Evolutionary conservation across 2,888 invertebrate genomes (phyloP).

Genomic region (Cabera pusaria): DNA sequence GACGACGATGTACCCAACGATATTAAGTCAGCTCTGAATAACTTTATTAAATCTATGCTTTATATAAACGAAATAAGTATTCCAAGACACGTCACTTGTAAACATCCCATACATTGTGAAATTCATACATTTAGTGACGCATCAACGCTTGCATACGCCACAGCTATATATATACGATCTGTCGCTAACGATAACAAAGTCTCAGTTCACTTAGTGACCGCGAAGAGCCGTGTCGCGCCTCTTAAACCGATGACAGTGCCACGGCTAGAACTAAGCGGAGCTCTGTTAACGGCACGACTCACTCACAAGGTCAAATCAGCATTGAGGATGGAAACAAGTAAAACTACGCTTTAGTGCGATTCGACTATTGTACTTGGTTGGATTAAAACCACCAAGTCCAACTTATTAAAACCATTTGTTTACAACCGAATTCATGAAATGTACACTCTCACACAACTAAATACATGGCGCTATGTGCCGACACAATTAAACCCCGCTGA

Average conservation of each 20-base stretch:
- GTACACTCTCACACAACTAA: neutral
- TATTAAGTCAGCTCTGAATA: no score
- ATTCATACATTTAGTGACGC: constrained; percentile 31
- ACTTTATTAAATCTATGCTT: no score
- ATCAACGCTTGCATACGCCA: constrained; percentile 24
- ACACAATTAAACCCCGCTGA: constrained; percentile 35
- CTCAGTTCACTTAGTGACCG: constrained; percentile 22
- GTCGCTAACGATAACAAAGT: constrained; percentile 3
- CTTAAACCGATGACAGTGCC: constrained; percentile 31
- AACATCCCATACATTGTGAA: constrained; percentile 12
- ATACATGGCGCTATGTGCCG: constrained; percentile 33
- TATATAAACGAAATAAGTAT: constrained; percentile 16
- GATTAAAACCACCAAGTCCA: neutral
- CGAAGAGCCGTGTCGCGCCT: constrained; percentile 30
- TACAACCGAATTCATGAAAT: neutral
- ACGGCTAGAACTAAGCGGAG: constrained; percentile 36
- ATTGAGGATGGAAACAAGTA: neutral
- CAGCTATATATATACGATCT: constrained; percentile 25
- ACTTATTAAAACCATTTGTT: neutral
- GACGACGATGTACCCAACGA: constrained; percentile 28
- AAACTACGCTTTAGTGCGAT: neutral
- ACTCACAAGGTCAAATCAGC: constrained; percentile 18
- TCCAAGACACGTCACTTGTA: constrained; percentile 26
- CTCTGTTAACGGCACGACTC: constrained; percentile 28
- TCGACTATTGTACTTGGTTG: constrained; percentile 1